Percentiles rank a stretch among this genome's conserved stretches.
Conservation (phyloP, 2,888 invertebrate genomes). For the Gortyna flavago region DNA sequence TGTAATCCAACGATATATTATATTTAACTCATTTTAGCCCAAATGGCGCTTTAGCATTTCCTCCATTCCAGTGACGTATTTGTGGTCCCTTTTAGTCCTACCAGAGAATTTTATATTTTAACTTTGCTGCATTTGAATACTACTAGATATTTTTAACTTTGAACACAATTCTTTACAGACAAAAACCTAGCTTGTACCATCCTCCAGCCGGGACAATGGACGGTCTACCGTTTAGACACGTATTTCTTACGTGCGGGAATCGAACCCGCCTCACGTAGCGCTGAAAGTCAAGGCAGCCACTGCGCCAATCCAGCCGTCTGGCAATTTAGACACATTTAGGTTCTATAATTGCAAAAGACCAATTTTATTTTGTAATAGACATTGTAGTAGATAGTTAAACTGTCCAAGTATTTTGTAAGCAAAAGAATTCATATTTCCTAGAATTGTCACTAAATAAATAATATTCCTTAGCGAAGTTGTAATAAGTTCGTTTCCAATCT, state of each 20-base stretch:
- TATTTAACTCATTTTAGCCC: no score
- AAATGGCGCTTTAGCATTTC: no score
- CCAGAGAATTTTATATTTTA: neutral
- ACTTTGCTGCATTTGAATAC: neutral
- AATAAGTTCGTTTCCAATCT: slow-evolving; percentile 76
- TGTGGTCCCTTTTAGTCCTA: neutral
- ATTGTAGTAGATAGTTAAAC: slow-evolving; percentile 7
- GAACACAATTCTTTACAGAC: slow-evolving; percentile 1
- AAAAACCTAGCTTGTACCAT: slow-evolving; percentile 3
- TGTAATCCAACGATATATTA: no score
- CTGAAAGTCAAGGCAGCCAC: slow-evolving; percentile 36
- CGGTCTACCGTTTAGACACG: slow-evolving; percentile 38
- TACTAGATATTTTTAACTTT: neutral
- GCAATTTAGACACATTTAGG: slow-evolving; percentile 39
- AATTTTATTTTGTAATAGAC: slow-evolving; percentile 29
- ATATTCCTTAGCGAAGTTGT: slow-evolving; percentile 69
- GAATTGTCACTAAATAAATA: slow-evolving; percentile 66
- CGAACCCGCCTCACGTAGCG: slow-evolving; percentile 38
- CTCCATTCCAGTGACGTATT: no score
- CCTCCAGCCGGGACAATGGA: slow-evolving; percentile 21
- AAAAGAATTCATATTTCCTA: slow-evolving; percentile 56
- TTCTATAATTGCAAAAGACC: slow-evolving; percentile 38
- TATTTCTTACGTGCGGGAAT: slow-evolving; percentile 42
- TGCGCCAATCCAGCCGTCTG: slow-evolving; percentile 30
- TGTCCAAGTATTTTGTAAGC: slow-evolving; percentile 12